Percentiles rank a stretch among this genome's conserved stretches.
Evolutionary conservation across 1,140 invertebrate genomes (phyloP).

Genomic region (Forficula auricularia): DNA sequence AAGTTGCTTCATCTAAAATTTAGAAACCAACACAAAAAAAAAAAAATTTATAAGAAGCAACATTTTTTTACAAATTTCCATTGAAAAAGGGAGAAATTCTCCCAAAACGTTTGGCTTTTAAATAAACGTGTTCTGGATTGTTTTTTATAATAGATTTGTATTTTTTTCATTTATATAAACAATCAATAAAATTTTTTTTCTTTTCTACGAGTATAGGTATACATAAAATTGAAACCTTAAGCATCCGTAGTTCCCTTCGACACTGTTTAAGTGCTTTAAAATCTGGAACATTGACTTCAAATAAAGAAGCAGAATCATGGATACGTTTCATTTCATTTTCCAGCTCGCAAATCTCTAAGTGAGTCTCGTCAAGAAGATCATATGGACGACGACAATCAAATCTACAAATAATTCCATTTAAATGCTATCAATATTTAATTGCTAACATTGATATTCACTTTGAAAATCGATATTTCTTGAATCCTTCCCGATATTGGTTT

Average conservation of each 20-base stretch:
- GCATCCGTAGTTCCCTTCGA: slow-evolving; percentile 69
- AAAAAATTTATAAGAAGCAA: too few relatives aligned
- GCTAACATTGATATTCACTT: slow-evolving; percentile 15
- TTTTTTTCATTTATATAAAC: too few relatives aligned
- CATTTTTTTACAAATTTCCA: too few relatives aligned
- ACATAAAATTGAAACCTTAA: slow-evolving; percentile 49
- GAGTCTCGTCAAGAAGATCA: slow-evolving; percentile 53
- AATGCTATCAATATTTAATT: too few relatives aligned
- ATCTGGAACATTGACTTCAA: slow-evolving; percentile 85
- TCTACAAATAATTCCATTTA: slow-evolving; percentile 39
- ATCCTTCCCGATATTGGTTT: slow-evolving; percentile 69
- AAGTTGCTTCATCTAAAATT: too few relatives aligned
- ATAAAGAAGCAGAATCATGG: slow-evolving; percentile 74
- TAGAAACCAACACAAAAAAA: too few relatives aligned
- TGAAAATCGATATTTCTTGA: slow-evolving; percentile 36
- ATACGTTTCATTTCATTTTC: slow-evolving; percentile 74
- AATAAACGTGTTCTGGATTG: too few relatives aligned
- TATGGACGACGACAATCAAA: slow-evolving; percentile 68
- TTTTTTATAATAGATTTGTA: too few relatives aligned
- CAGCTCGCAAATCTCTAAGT: slow-evolving; percentile 54
- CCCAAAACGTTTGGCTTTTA: too few relatives aligned
- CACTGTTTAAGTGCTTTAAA: slow-evolving; percentile 85
- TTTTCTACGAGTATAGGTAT: too few relatives aligned
- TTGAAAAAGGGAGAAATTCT: too few relatives aligned
- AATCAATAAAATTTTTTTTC: too few relatives aligned